phyloP scores from a whole-genome alignment of 2,888 invertebrate genomes.

The Didymodactylos carnosus region DNA sequence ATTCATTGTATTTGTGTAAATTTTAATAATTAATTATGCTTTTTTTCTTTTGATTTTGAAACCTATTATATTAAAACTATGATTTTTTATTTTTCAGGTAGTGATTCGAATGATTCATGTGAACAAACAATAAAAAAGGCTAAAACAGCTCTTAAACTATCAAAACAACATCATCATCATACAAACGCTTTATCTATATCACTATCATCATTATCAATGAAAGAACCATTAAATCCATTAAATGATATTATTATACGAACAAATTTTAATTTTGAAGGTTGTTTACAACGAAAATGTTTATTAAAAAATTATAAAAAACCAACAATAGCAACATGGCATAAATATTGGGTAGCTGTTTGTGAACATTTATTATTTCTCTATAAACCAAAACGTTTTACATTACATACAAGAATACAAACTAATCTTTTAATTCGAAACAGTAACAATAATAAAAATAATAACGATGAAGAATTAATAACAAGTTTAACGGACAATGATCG shows the following conservation, averaged over 20 bases:
- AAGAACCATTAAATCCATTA: neutral
- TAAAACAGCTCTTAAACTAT: neutral
- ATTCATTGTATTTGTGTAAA: too few relatives aligned
- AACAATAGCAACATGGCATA: constrained; percentile 7
- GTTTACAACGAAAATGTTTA: constrained; percentile 4
- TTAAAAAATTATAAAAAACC: constrained; percentile 10
- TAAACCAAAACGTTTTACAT: neutral
- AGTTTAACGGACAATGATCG: neutral
- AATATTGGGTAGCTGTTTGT: constrained; percentile 7
- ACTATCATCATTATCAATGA: neutral
- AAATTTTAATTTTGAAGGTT: constrained; percentile 4
- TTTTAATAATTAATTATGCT: too few relatives aligned
- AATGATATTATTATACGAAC: neutral
- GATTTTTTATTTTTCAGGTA: neutral
- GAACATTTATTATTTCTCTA: neutral
- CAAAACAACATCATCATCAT: neutral
- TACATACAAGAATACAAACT: neutral
- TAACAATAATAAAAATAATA: too few relatives aligned
- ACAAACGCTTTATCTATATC: neutral
- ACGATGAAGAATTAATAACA: neutral
- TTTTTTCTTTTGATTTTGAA: too few relatives aligned
- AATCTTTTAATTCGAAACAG: neutral
- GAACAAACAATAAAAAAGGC: neutral
- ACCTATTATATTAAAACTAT: too few relatives aligned
- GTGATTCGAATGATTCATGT: neutral